phyloP scores from a whole-genome alignment of 2,888 invertebrate species.

The Lapara coniferarum region DNA sequence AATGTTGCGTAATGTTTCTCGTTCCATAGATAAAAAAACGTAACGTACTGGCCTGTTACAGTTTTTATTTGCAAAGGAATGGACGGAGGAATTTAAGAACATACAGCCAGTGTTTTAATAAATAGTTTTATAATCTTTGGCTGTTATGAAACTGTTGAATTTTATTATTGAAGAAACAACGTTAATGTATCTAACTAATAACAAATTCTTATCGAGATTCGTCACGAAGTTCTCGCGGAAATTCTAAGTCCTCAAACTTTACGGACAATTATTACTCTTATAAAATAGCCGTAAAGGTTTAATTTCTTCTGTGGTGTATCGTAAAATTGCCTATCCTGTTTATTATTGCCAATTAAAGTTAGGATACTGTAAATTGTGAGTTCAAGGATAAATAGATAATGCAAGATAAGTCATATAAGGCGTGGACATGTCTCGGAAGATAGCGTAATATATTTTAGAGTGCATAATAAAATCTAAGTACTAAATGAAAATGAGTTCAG shows the following conservation, averaged over 20 bases:
- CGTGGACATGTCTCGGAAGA: neutral
- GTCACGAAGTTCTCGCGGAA: constrained; percentile 4
- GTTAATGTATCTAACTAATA: neutral
- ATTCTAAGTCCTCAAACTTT: neutral
- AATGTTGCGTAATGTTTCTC: constrained; percentile 19
- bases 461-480: no score
- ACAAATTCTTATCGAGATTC: neutral
- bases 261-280: neutral
- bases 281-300: neutral
- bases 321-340: neutral
- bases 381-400: constrained; percentile 23
- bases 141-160: no score
- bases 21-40: neutral
- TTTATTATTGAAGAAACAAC: no score
- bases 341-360: constrained; percentile 20
- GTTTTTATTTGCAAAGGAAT: neutral
- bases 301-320: neutral
- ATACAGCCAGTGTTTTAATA: neutral
- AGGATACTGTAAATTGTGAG: neutral
- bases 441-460: no score
- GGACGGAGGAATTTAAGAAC: neutral
- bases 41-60: neutral
- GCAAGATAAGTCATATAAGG: neutral
- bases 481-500: no score
- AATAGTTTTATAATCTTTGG: neutral